Base-by-base conservation (phyloP, 1,140 invertebrate species). In the Tetramorium parvispinum region DNA sequence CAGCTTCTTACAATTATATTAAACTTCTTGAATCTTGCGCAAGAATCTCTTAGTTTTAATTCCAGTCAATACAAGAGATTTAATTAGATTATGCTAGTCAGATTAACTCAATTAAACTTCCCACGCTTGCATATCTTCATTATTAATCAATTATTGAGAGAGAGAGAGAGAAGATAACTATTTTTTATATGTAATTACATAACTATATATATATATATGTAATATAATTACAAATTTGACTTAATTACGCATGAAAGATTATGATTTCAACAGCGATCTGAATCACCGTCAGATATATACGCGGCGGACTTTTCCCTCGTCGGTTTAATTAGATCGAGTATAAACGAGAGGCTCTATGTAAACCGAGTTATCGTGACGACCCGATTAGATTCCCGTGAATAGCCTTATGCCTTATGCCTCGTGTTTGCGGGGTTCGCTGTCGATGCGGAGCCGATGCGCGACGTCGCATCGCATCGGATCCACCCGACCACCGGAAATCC, bases 281-380 rank as follows among this genome's bases (percentile, higher is more conserved):
- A 81, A 68, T 81, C 46, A 10, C 21, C 27, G 53, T 75, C 53
- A 46, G 40, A 83, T 73, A 78, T 63, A 79, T 43, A 46, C 2
- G 43, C n/a, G 8, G 3, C 16, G 43, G 7, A 57, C 83, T 55
- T 79, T 61, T 68, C 37, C 40, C 53, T 7, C 27, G 24, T 21
- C 49, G 21, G 51, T 79, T 49, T 85, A 66, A 86, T 61, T 86
- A 70, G 77, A 86, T 32, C 77, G 53, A 70, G 76, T 82, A 70
- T 86, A 86, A 86, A 86, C 55, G 61, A 68, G 53, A 13, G 85
- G 53, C 85, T 82, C 32, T 86, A 86, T 86, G 77, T 86, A 86
- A 86, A 86, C 77, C n/a, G 77, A 70, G 43, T 86, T 86, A 86
- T 86, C 77, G 43, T 51, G 65, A 82, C 85, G 85, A 86, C 85